Conservation (phyloP, 1,140 invertebrate genomes). For the Meloidogyne floridensis region DNA sequence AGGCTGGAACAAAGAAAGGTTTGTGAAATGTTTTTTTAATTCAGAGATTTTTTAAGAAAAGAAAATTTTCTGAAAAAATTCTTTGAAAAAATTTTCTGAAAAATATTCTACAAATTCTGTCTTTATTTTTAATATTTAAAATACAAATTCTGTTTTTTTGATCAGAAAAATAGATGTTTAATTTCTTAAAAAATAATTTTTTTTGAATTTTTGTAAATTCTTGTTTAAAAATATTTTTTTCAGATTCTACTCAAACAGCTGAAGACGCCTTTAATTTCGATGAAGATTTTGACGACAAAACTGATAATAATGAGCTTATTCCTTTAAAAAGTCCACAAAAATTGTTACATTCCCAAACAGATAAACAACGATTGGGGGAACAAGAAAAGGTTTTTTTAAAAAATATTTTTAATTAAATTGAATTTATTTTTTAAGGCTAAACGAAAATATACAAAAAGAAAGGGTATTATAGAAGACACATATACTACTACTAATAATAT, state of each 20-base stretch:
- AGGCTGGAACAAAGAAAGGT: too few species aligned
- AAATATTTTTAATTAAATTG: background rate
- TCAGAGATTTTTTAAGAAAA: background rate
- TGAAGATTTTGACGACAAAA: constrained; percentile 21
- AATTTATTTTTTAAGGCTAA: background rate
- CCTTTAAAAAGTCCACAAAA: constrained; percentile 12
- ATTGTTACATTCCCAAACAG: background rate
- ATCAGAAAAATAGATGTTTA: too few species aligned
- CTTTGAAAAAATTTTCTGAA: background rate
- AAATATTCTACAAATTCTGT: background rate
- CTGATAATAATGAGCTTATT: background rate
- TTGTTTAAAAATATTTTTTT: background rate
- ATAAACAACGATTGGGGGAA: background rate
- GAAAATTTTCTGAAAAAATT: background rate
- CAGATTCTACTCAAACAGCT: background rate
- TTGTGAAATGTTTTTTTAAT: too few species aligned
- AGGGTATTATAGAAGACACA: background rate
- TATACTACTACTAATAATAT: background rate
- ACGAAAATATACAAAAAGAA: constrained; percentile 16
- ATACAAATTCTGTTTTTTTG: background rate
- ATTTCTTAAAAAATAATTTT: too few species aligned
- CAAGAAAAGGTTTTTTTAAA: background rate
- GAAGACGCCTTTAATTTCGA: constrained; percentile 30
- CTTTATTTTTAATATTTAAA: background rate
- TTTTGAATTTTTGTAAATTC: background rate